These are phyloP conservation scores for Bombus turneri DNA, from an alignment of 1,140 invertebrate genomes.

Conservation along the genomic window DNA sequence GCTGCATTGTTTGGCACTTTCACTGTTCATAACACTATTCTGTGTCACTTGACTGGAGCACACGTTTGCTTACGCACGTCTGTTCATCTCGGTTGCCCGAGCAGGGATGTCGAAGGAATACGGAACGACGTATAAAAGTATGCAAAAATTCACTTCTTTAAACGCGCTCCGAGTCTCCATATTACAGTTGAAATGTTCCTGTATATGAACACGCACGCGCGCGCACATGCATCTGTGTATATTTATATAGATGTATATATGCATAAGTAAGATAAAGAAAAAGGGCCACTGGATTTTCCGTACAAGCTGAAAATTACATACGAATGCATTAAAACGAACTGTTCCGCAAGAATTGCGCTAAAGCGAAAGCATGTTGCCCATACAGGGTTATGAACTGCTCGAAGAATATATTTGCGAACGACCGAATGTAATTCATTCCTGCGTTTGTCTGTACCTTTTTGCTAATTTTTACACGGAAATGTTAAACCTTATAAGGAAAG, in stretches of 20 bases:
- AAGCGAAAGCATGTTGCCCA: conserved; percentile 43
- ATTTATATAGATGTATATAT: neutral
- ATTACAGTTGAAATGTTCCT: conserved; percentile 56
- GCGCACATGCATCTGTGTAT: no score
- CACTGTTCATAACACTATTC: no score
- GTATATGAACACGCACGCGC: neutral
- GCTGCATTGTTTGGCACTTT: no score
- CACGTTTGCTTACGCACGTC: no score
- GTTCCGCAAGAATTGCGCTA: conserved; percentile 45
- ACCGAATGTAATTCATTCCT: conserved; percentile 57
- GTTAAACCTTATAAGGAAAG: conserved; percentile 24
- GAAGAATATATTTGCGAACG: conserved; percentile 58
- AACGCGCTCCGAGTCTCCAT: conserved; percentile 35
- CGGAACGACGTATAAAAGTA: conserved; percentile 17
- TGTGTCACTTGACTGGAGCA: no score
- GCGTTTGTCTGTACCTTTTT: conserved; percentile 54
- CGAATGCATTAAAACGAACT: conserved; percentile 57
- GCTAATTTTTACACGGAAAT: conserved; percentile 21
- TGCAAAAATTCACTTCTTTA: conserved; percentile 45
- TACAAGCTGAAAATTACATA: conserved; percentile 63
- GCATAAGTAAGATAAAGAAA: conserved; percentile 19
- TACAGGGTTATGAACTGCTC: conserved; percentile 34
- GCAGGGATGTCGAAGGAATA: conserved; percentile 1
- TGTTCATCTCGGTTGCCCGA: no score
- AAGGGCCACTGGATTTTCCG: conserved; percentile 62